These are phyloP conservation scores for Poeciliopsis retropinna DNA, from an alignment of 2,113 vertebrate species.

Conservation along the genomic window DNA sequence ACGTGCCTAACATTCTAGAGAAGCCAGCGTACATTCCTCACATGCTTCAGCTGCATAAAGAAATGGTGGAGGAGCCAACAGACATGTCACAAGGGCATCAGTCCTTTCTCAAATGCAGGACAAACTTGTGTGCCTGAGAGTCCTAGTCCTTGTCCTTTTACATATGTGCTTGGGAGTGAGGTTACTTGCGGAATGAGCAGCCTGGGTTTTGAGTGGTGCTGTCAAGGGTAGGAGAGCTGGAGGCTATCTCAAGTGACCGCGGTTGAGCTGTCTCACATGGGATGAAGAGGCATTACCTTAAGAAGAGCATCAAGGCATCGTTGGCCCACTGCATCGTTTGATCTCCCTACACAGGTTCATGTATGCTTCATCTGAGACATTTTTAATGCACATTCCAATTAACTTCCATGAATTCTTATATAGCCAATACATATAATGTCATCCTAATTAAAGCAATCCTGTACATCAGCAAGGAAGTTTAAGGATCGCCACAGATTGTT, in stretches of 20 bases:
- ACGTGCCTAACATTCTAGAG: slow-evolving; percentile 75
- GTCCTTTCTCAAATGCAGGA: slow-evolving; percentile 20
- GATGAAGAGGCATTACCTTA: slow-evolving; percentile 43
- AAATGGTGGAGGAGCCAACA: slow-evolving; percentile 20
- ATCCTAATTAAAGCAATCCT: slow-evolving; percentile 35
- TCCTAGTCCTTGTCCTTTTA: slow-evolving; percentile 36
- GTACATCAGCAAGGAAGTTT: slow-evolving; percentile 6
- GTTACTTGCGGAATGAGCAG: slow-evolving; percentile 27
- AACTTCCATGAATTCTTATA: slow-evolving; percentile 18
- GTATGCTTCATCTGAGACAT: slow-evolving; percentile 3
- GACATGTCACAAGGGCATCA: slow-evolving; percentile 41
- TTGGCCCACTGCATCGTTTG: slow-evolving; percentile 34
- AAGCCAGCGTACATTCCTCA: slow-evolving; percentile 75
- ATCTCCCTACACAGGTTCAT: slow-evolving; percentile 41
- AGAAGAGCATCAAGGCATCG: slow-evolving; percentile 19
- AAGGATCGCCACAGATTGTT: slow-evolving; percentile 22
- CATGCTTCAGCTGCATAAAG: slow-evolving; percentile 57
- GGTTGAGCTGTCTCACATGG: slow-evolving; percentile 77
- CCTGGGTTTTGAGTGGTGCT: slow-evolving; percentile 33
- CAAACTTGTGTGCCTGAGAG: slow-evolving; percentile 9
- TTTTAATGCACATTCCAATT: slow-evolving; percentile 23
- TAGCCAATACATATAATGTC: slow-evolving; percentile 29
- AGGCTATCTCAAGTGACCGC: slow-evolving; percentile 68
- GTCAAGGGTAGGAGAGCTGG: slow-evolving; percentile 15
- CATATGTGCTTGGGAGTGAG: slow-evolving; percentile 35